phyloP scores from a whole-genome alignment of 2,888 invertebrate species.

The Bellardia bayeri region DNA sequence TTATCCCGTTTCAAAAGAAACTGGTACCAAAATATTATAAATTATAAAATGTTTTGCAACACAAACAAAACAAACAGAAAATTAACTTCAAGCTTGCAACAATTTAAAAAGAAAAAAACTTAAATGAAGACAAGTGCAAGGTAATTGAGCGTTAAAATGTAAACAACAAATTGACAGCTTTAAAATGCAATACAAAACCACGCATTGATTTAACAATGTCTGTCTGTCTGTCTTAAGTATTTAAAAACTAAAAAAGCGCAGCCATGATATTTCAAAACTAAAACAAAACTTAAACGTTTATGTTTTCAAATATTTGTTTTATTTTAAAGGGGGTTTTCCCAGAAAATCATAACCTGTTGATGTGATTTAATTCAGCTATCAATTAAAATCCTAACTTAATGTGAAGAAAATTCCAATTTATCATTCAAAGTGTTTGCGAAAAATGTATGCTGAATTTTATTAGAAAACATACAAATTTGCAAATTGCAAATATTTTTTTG shows the following conservation, averaged over 20 bases:
- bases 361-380: neutral
- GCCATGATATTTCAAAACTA: neutral
- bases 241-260: constrained; percentile 2
- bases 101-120: constrained; percentile 55
- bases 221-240: neutral
- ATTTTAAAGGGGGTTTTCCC: constrained; percentile 8
- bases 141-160: constrained; percentile 77
- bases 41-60: constrained; percentile 49
- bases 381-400: constrained; percentile 16
- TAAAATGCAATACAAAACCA: constrained; percentile 38
- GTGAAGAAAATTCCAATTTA: neutral
- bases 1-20: constrained; percentile 58
- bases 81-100: constrained; percentile 55
- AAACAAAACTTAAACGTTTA: neutral
- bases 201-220: constrained; percentile 40
- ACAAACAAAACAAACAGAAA: constrained; percentile 16
- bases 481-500: neutral
- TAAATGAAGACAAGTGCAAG: constrained; percentile 79
- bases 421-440: neutral
- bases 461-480: neutral
- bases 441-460: neutral
- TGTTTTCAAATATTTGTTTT: neutral
- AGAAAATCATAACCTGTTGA: constrained; percentile 10
- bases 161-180: constrained; percentile 63
- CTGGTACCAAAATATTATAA: constrained; percentile 56